phyloP scores from a whole-genome alignment of 1,140 invertebrate genomes.

The Hydropsyche tenuis region DNA sequence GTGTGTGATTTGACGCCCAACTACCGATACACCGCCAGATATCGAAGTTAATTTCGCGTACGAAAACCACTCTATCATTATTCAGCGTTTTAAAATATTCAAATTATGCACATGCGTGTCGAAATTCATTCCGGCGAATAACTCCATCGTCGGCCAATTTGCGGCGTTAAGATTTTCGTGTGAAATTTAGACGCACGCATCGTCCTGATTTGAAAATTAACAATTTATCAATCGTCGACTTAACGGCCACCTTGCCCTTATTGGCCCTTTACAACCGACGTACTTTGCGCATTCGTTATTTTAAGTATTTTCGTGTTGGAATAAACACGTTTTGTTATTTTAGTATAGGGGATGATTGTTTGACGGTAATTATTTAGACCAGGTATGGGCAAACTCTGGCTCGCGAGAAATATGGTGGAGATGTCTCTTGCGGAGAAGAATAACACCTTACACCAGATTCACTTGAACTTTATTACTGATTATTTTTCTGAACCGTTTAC shows the following conservation, averaged over 20 bases:
- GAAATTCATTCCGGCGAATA: neutral
- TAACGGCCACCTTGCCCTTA: slow-evolving; percentile 10
- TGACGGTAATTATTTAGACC: too few relatives aligned
- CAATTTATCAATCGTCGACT: slow-evolving; percentile 36
- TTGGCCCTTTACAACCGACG: neutral
- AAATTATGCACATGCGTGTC: neutral
- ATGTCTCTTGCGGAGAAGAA: too few relatives aligned
- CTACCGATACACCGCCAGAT: neutral
- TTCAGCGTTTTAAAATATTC: too few relatives aligned
- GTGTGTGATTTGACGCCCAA: neutral
- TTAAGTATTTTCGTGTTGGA: neutral
- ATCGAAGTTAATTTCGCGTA: slow-evolving; percentile 7
- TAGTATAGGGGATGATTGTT: too few relatives aligned
- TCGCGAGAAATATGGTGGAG: too few relatives aligned
- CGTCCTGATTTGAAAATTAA: slow-evolving; percentile 37
- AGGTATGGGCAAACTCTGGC: too few relatives aligned
- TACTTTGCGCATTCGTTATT: neutral
- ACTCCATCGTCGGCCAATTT: too few relatives aligned
- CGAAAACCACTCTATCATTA: too few relatives aligned
- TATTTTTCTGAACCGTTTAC: too few relatives aligned
- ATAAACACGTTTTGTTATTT: neutral
- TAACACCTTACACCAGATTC: too few relatives aligned
- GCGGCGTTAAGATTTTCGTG: neutral
- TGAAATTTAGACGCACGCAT: neutral
- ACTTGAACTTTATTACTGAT: too few relatives aligned